Base-by-base conservation (phyloP, 2,888 invertebrate species). In the Holacanthella duospinosa region DNA sequence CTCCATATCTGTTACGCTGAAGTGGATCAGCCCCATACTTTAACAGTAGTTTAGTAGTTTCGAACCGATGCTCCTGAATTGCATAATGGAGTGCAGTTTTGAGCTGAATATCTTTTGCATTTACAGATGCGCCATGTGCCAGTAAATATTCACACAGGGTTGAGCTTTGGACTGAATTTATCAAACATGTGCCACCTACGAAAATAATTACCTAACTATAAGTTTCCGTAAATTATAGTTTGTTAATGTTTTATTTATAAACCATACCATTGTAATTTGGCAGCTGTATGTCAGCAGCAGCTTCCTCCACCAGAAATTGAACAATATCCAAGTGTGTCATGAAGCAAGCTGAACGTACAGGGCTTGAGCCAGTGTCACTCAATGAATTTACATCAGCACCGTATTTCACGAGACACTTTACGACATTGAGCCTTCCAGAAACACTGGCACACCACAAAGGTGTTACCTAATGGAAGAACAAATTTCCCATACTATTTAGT, bases 11-110 rank as follows among this genome's bases (percentile, higher is more conserved):
- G 71, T 89, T 89, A 68, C 82, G 82, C 27, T 87, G 83, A 75
- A 81, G 82, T 43, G 89, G 87, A 80, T 89, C 84, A 1, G 93
- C 92, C 66, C 88, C 88, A 78, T 86, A 82, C 66, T 85, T 84
- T 65, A 94, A 79, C 65, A 94, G 79, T 68, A 93, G 79, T 74
- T 86, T 86, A 56, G 89, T 89, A 2, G 92, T 89, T 78, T 91
- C 91, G 73, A 88, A 81, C 74, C 88, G 75, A 63, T 81, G 80
- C 73, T 82, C 82, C 65, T 87, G 87, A 73, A 93, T 88, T n/a
- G 93, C 91, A 80, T 94, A 93, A 80, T 93, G 93, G 74, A 93
- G 81, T 62, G 93, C 93, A 66, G 93, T 89, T 80, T 93, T 93
- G 73, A 85, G 86, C 78, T 93, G 92, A 75, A 89, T 87, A 79